Conservation (phyloP, 2,113 vertebrate species). For the Tychaedon coryphoeus region DNA sequence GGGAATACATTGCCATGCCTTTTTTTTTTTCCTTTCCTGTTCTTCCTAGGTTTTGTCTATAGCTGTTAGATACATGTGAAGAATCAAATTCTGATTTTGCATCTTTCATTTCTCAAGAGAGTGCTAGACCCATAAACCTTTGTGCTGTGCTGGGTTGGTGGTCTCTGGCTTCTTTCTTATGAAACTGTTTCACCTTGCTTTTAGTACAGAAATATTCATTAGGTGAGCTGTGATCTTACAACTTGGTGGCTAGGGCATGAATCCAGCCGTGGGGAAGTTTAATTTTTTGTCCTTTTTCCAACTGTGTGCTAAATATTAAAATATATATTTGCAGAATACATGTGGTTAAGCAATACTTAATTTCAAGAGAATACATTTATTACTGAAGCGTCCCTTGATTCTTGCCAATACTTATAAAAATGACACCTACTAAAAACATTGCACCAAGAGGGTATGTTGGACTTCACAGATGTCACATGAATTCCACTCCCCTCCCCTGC, state of each 20-base stretch:
- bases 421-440: not conserved
- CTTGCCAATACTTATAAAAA: not conserved
- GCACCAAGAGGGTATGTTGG: not conserved
- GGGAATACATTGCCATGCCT: not conserved
- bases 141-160: not conserved
- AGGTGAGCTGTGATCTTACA: not conserved
- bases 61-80: not conserved
- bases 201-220: not conserved
- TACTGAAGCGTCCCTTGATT: not conserved
- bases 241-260: not conserved
- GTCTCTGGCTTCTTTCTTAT: not conserved
- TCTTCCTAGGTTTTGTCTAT: not conserved
- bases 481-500: not conserved
- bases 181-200: not conserved
- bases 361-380: not conserved
- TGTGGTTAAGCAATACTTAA: not conserved
- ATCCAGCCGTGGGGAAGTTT: not conserved
- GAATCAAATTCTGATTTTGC: not conserved
- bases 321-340: not conserved
- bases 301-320: not conserved
- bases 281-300: not conserved
- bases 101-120: not conserved
- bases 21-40: fast-evolving
- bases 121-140: not conserved
- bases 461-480: not conserved